Conservation (phyloP, 2,797 vertebrate species). For the Myotis planiceps region DNA sequence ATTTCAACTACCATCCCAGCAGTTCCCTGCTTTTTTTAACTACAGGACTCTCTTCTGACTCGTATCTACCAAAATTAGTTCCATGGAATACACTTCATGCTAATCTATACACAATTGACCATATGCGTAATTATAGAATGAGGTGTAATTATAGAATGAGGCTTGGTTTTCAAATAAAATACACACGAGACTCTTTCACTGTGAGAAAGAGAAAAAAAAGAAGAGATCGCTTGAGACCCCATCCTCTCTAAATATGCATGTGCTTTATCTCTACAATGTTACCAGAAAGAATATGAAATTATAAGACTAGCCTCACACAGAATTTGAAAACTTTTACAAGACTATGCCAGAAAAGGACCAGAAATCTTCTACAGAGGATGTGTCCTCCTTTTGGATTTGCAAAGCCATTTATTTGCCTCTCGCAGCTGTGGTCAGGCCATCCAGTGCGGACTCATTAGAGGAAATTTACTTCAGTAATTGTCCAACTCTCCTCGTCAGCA, state of each 20-base stretch:
- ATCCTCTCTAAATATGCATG: not conserved
- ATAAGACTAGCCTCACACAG: not conserved
- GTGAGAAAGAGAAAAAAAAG: not conserved
- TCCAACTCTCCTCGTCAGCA: not conserved
- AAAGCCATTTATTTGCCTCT: not conserved
- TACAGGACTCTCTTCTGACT: not conserved
- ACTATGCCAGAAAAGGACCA: not conserved
- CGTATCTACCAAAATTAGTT: not conserved
- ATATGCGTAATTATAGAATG: not conserved
- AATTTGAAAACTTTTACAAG: not conserved
- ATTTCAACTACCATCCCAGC: not conserved
- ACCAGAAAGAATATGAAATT: not conserved
- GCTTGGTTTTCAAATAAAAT: not conserved
- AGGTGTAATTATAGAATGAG: not conserved
- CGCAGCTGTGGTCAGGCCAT: not conserved
- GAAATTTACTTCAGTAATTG: not conserved
- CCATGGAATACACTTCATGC: not conserved
- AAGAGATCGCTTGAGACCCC: not conserved
- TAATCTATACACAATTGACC: not conserved
- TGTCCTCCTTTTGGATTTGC: not conserved
- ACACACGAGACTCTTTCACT: not conserved
- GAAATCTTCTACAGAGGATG: not conserved
- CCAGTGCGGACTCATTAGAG: not conserved
- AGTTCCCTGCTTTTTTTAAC: not conserved
- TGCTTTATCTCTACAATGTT: not conserved